These are phyloP conservation scores for Chanos chanos DNA, from an alignment of 2,797 vertebrate genomes.

Conservation along the genomic window DNA sequence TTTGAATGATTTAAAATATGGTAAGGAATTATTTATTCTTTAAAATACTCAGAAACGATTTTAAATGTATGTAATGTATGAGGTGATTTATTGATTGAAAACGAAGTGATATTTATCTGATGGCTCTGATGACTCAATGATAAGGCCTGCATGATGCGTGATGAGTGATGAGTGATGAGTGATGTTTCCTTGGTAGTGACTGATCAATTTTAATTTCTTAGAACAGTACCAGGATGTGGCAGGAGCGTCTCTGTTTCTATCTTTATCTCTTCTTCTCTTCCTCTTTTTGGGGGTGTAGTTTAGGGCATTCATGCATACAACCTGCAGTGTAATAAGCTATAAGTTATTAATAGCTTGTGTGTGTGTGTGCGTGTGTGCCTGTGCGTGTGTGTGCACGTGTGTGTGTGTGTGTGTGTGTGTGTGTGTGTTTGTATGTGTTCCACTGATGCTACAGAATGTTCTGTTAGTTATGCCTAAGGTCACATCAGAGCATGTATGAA, in stretches of 20 bases:
- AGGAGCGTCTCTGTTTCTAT: neutral
- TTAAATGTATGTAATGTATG: too few relatives aligned
- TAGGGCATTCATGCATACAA: too few relatives aligned
- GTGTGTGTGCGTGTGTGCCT: neutral
- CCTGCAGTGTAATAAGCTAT: conserved; percentile 32
- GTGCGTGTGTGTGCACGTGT: neutral
- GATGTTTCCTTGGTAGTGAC: conserved; percentile 11
- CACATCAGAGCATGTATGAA: too few relatives aligned
- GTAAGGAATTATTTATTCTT: too few relatives aligned
- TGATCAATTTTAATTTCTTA: conserved; percentile 19
- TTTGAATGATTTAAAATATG: too few relatives aligned
- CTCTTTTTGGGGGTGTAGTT: too few relatives aligned
- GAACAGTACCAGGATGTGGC: conserved; percentile 42
- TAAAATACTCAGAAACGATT: too few relatives aligned
- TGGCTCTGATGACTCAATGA: too few relatives aligned
- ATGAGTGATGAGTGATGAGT: neutral
- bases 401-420: neutral
- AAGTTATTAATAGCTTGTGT: conserved; percentile 9
- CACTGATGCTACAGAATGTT: conserved; percentile 11
- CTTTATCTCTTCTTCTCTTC: neutral
- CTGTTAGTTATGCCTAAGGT: too few relatives aligned
- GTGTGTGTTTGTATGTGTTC: conserved; percentile 4
- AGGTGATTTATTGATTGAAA: too few relatives aligned
- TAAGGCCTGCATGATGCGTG: too few relatives aligned
- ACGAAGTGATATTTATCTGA: too few relatives aligned